Evolutionary conservation across 2,113 vertebrate genomes (phyloP).

Genomic region (Rhea americana): DNA sequence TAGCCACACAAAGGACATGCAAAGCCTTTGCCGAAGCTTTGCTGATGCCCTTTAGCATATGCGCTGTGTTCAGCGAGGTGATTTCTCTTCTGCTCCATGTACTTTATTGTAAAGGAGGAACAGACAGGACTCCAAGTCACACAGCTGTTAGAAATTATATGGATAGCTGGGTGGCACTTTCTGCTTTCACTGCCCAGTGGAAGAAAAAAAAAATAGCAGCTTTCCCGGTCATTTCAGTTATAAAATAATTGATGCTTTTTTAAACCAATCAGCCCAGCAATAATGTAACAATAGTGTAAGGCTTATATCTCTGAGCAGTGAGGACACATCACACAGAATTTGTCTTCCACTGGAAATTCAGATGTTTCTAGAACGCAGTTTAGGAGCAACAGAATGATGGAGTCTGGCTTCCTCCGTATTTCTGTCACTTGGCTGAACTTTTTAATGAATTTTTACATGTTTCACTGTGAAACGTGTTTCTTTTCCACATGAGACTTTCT

Average conservation of each 20-base stretch:
- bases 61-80: not conserved
- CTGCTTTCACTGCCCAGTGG: not conserved
- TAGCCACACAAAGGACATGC: not conserved
- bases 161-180: not conserved
- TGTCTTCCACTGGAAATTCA: not conserved
- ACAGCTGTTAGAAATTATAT: fast-evolving
- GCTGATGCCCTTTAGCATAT: not conserved
- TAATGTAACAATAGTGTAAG: not conserved
- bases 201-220: not conserved
- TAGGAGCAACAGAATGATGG: not conserved
- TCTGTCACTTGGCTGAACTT: too few relatives aligned
- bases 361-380: not conserved
- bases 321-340: not conserved
- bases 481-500: too few relatives aligned
- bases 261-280: not conserved
- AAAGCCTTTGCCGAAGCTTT: not conserved
- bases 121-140: not conserved
- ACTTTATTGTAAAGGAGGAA: not conserved
- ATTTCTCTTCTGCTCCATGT: not conserved
- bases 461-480: too few relatives aligned
- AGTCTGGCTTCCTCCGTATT: not conserved
- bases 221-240: not conserved
- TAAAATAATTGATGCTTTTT: not conserved
- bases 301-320: not conserved
- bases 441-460: too few relatives aligned